Evolutionary conservation across 2,113 vertebrate species (phyloP).

Genomic region (Rutilus rutilus): DNA sequence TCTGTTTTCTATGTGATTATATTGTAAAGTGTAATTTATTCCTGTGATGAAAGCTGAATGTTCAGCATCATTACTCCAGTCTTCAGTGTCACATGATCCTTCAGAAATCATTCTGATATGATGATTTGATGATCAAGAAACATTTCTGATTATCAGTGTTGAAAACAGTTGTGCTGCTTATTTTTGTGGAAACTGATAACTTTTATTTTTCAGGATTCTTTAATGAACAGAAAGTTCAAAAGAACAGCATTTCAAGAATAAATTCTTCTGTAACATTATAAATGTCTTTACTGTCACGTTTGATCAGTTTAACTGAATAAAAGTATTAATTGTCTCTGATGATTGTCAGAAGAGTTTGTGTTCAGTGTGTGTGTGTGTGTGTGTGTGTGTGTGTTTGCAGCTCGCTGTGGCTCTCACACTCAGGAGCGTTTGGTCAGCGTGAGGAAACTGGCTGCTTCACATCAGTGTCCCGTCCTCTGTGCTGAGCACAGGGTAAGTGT

Average conservation of each 20-base stretch:
- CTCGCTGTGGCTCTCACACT: constrained; percentile 63
- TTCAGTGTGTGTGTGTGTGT: not conserved
- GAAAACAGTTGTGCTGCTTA: not conserved
- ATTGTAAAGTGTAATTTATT: not conserved
- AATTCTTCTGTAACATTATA: not conserved
- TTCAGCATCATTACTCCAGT: not conserved
- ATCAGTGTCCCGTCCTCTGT: constrained; percentile 73
- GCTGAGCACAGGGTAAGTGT: constrained; percentile 73
- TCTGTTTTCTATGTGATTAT: not conserved
- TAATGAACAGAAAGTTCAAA: not conserved
- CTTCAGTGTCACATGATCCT: not conserved
- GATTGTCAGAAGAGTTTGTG: not conserved
- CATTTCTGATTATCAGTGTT: not conserved
- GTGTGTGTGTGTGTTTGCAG: constrained; percentile 53
- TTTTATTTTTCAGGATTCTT: too few species aligned
- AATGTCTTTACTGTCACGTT: not conserved
- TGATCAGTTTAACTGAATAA: not conserved
- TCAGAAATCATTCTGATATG: not conserved
- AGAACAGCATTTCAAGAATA: not conserved
- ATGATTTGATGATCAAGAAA: not conserved
- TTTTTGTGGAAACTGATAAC: too few species aligned
- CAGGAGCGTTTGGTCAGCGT: constrained; percentile 66
- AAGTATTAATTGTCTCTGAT: too few species aligned
- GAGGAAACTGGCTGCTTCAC: constrained; percentile 70
- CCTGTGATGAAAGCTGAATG: not conserved